Evolutionary conservation across 2,797 vertebrate genomes (phyloP).

Genomic region (Alfaro cultratus): DNA sequence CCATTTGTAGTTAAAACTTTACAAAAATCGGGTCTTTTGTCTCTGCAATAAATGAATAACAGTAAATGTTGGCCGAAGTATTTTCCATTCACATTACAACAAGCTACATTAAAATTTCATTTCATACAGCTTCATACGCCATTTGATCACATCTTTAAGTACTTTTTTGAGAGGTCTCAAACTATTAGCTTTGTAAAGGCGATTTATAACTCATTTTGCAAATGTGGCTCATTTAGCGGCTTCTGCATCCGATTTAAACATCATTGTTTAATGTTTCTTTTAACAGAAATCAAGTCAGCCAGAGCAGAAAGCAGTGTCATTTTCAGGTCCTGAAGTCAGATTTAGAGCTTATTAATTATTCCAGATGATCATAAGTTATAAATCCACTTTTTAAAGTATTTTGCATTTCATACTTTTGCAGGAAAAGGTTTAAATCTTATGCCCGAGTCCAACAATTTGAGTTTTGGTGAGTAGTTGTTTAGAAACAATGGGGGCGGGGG

Average conservation of each 20-base stretch:
- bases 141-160: background rate
- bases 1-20: background rate
- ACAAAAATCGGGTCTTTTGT: background rate
- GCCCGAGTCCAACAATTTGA: background rate
- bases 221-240: background rate
- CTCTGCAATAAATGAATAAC: too few relatives aligned
- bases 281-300: background rate
- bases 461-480: background rate
- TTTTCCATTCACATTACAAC: background rate
- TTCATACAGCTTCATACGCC: background rate
- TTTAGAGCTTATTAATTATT: background rate
- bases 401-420: background rate
- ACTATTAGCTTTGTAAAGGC: background rate
- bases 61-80: background rate
- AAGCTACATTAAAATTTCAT: background rate
- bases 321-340: background rate
- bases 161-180: background rate
- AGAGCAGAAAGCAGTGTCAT: background rate
- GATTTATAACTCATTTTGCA: background rate
- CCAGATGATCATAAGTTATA: background rate
- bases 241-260: background rate
- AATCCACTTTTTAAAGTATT: background rate
- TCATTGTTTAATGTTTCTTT: background rate
- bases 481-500: background rate
- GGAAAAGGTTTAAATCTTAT: background rate